Conservation (phyloP, 1,140 invertebrate species). For the Drosophila repletoides region DNA sequence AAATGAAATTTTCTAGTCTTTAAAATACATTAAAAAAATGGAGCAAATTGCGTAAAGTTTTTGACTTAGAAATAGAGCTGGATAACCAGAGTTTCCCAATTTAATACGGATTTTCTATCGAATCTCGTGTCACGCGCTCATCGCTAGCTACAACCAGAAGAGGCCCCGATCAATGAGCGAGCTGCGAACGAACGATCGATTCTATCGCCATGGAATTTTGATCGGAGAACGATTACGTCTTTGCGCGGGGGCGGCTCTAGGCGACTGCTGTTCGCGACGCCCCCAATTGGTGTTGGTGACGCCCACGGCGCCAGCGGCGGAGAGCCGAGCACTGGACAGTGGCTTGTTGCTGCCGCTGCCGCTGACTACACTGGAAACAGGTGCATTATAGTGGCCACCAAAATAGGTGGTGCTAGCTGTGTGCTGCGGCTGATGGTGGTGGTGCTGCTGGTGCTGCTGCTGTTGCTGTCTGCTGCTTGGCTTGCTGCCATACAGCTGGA, state of each 20-base stretch:
- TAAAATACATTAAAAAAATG: no score
- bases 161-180: constrained; percentile 1
- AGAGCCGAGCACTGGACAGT: constrained; percentile 18
- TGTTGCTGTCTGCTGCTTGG: constrained; percentile 20
- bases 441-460: constrained; percentile 14
- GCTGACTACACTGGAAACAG: constrained; percentile 9
- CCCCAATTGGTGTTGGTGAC: constrained; percentile 51
- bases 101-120: background rate
- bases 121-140: constrained; percentile 26
- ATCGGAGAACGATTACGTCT: constrained; percentile 79
- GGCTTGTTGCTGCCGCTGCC: constrained; percentile 1
- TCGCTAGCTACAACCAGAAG: background rate
- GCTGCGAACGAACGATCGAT: constrained; percentile 8
- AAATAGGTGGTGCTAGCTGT: constrained; percentile 53
- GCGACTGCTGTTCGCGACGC: constrained; percentile 53
- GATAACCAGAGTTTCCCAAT: no score
- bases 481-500: constrained; percentile 59
- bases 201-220: constrained; percentile 78
- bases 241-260: constrained; percentile 36
- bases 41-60: no score
- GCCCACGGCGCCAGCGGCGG: constrained; percentile 23
- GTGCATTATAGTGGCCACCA: constrained; percentile 67
- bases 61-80: no score
- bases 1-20: no score
- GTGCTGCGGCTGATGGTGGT: constrained; percentile 8